phyloP scores from a whole-genome alignment of 2,113 vertebrate species.

The Saguinus imperator region DNA sequence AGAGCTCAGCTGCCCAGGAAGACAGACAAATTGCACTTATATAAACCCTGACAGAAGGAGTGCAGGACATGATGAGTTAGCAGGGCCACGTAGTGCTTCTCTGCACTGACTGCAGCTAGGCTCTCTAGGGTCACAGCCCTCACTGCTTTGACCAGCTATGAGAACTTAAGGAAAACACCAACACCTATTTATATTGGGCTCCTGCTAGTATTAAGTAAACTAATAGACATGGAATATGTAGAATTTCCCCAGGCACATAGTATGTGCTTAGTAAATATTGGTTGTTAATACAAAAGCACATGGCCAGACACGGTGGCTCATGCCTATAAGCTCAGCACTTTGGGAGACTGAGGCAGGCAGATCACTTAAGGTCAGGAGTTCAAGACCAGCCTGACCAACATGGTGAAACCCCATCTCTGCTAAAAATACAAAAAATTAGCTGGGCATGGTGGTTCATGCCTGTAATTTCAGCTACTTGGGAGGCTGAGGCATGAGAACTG shows the following conservation, averaged over 20 bases:
- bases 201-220: not conserved
- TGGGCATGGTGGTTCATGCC: too few relatives aligned
- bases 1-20: not conserved
- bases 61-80: rapidly evolving
- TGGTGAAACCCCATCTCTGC: too few relatives aligned
- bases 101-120: not conserved
- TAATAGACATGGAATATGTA: not conserved
- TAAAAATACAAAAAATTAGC: too few relatives aligned
- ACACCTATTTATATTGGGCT: not conserved
- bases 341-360: too few relatives aligned
- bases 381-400: too few relatives aligned
- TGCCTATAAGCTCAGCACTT: too few relatives aligned
- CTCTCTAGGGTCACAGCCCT: rapidly evolving
- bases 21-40: not conserved
- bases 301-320: too few relatives aligned
- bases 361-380: too few relatives aligned
- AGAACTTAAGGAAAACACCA: not conserved
- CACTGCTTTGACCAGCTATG: not conserved
- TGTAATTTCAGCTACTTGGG: too few relatives aligned
- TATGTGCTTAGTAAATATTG: not conserved
- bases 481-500: too few relatives aligned
- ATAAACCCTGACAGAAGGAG: too few relatives aligned
- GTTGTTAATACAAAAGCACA: not conserved
- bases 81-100: rapidly evolving
- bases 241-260: not conserved